Base-by-base conservation (phyloP, 2,888 invertebrate species). In the Timema podura region DNA sequence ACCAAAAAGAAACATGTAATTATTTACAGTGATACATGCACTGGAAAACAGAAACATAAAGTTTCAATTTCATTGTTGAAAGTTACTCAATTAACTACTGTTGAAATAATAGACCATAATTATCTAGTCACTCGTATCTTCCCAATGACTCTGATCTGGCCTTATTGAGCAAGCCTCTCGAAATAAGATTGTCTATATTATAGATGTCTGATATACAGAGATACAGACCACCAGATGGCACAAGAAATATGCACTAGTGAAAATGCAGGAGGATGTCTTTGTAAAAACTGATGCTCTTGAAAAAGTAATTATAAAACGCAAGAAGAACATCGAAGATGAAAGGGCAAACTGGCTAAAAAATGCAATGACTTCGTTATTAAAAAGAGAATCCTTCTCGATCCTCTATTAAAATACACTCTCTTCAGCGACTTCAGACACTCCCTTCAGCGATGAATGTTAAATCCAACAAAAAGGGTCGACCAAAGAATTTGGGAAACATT, bases 1-100 rank as follows among this genome's bases (percentile, higher is more conserved):
- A 10, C 65, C 16, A 13, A n/a, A n/a, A 65, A 65, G 5, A 65
- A 65, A 48, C 65, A 65, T 10, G 48, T 65, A 10, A 64, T 64
- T 6, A 47, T 65, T 15, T 48, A 48, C 48, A 65, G 65, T 65
- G 65, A 65, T 5, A 48, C 65, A 6, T 45, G 16, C 48, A 46
- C 3, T n/a, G 8, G 15, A 48, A 65, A 65, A 65, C 5, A 16
- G 10, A 6, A 65, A 65, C 3, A 47, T 45, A 13, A 65, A 65
- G 65, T 65, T 10, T 45, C 48, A 13, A 48, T 65, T 48, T 47
- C 48, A 48, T 65, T 47, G 48, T 47, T 44, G 48, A 48, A 65
- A 48, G 3, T 65, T 2, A 48, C 48, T 65, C 65, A 48, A 48
- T 5, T n/a, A 15, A 47, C 47, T n/a, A 10, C 45, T 9, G 48